Conservation (phyloP, 1,140 invertebrate species). For the Hestina assimilis region DNA sequence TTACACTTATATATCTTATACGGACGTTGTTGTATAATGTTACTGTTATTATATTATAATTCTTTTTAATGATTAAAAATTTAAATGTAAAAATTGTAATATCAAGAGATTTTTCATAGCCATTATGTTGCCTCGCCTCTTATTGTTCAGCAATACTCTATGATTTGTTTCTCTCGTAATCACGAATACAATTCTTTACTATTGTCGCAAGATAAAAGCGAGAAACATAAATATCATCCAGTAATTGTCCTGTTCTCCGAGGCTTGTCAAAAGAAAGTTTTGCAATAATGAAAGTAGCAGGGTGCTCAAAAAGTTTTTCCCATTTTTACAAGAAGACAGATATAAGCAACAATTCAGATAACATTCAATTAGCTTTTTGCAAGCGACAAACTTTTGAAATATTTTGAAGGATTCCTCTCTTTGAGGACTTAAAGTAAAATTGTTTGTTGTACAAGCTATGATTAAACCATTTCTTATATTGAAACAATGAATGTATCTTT, state of each 20-base stretch:
- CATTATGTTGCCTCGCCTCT: neutral
- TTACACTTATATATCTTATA: neutral
- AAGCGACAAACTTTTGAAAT: conserved; percentile 39
- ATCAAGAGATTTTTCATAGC: neutral
- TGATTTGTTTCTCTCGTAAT: neutral
- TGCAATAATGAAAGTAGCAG: conserved; percentile 56
- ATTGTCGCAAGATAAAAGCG: conserved; percentile 3
- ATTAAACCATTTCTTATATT: neutral
- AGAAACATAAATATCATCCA: conserved; percentile 28
- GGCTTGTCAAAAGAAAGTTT: conserved; percentile 52
- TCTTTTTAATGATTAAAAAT: too few relatives aligned
- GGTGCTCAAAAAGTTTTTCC: conserved; percentile 34
- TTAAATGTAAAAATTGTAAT: too few relatives aligned
- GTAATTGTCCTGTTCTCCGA: conserved; percentile 52
- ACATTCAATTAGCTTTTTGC: conserved; percentile 65
- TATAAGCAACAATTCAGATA: conserved; percentile 51
- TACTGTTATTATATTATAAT: too few relatives aligned
- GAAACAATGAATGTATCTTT: too few relatives aligned
- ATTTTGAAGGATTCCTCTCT: conserved; percentile 10
- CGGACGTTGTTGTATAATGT: too few relatives aligned
- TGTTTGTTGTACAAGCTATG: conserved; percentile 1
- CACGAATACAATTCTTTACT: conserved; percentile 2
- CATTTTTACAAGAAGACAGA: conserved; percentile 45
- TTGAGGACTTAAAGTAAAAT: conserved; percentile 9
- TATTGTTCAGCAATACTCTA: neutral